Base-by-base conservation (phyloP, 92 coral and sea anemone genomes). In the Zoanthus solanderi region DNA sequence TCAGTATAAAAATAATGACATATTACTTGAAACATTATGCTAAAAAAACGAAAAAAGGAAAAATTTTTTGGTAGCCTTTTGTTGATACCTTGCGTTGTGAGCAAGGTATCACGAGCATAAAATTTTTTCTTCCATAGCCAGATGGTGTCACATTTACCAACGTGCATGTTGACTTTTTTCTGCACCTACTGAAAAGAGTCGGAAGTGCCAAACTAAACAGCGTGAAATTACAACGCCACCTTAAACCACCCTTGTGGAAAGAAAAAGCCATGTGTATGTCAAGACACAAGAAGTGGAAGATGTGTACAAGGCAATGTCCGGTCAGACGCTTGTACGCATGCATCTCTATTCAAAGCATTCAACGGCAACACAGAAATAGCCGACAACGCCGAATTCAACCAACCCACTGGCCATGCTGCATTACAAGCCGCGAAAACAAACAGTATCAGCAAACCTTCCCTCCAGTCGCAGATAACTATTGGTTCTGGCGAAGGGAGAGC, bases 371-470 rank as follows among this genome's bases (percentile, higher is more conserved):
- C 77, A 63, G 92, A 89, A 76, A 56, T 84, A 46, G 16, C 78
- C 9, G 60, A 37, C 12, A 69, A 34, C 11, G 81, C 71, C 54
- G 34, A 37, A 5, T 54, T 54, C 54, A 8, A 73, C 9, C 89
- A 78, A 71, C 87, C 84, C n/a, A 83, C 77, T 61, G 94, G 94
- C 46, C 66, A 78, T 61, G 91, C 83, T 32, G 94, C 92, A 23
- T 85, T 91, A 15, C 68, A 91, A 68, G 92, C 89, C 77, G 94
- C 94, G 5, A 91, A 91, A 66, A 23, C 48, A 67, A 78, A 78
- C 8, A 29, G 78, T 29, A 75, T 14, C 31, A 46, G 37, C 82
- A 71, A 74, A 52, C 89, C 84, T 31, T 57, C 42, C 30, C 67
- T 79, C 52, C 44, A 46, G 71, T 79, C 71, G 50, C 71, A 79